Evolutionary conservation across 2,888 invertebrate genomes (phyloP).

Genomic region (Poecilobothrus nobilitatus): DNA sequence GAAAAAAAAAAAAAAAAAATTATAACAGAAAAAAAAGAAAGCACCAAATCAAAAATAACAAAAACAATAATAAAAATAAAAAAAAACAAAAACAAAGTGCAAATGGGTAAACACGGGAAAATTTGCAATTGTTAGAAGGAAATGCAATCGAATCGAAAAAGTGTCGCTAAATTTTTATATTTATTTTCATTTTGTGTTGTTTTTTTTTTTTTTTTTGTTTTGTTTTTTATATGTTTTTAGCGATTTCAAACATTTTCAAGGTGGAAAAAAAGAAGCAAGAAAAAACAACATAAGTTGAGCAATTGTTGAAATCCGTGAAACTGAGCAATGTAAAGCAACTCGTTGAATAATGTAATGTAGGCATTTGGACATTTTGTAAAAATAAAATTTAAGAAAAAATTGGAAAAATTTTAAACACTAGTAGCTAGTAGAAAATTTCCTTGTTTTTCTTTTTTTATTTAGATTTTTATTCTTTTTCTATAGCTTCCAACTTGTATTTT

Average conservation of each 20-base stretch:
- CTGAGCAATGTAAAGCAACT: background rate
- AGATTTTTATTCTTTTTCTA: too few relatives aligned
- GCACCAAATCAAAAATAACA: too few relatives aligned
- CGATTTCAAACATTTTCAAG: background rate
- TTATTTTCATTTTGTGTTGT: too few relatives aligned
- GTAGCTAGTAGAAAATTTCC: background rate
- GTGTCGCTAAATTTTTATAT: constrained; percentile 1
- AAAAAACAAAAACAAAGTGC: background rate
- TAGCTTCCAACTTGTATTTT: too few relatives aligned
- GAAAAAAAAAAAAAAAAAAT: background rate
- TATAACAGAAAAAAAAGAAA: too few relatives aligned
- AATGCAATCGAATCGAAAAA: background rate
- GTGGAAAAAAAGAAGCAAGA: background rate
- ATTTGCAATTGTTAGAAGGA: constrained; percentile 2
- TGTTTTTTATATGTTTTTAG: background rate
- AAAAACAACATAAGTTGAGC: background rate
- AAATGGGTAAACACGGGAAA: constrained; percentile 6
- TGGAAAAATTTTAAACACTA: background rate
- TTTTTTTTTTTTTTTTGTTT: background rate
- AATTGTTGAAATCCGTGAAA: background rate
- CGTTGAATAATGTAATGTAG: background rate
- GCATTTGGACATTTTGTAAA: background rate
- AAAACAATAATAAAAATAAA: background rate
- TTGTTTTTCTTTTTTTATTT: too few relatives aligned
- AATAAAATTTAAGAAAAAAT: background rate